Conservation (phyloP, 2,888 invertebrate species). For the Drosophila cognata region DNA sequence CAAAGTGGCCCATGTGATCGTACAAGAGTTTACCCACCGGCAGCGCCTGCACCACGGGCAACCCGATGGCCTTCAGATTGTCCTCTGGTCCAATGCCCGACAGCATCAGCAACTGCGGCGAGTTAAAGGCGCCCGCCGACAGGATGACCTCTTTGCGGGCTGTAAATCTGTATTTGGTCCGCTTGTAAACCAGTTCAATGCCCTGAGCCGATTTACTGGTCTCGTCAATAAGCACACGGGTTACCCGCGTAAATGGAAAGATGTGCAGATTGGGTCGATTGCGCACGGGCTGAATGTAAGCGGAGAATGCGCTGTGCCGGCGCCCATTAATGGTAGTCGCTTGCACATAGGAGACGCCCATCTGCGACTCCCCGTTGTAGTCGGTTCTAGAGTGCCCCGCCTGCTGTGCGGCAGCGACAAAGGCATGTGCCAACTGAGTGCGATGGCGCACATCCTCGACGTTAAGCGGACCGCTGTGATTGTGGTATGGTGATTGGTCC, state of each 20-base stretch:
- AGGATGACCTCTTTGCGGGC: constrained; percentile 93
- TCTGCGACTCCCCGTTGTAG: constrained; percentile 88
- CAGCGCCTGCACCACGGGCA: constrained; percentile 88
- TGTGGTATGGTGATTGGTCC: constrained; percentile 87
- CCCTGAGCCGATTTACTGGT: constrained; percentile 88
- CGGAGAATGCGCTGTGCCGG: constrained; percentile 88
- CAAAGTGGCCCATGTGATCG: constrained; percentile 86
- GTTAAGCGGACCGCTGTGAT: constrained; percentile 87
- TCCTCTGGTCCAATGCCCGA: constrained; percentile 89
- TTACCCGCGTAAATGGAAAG: constrained; percentile 88
- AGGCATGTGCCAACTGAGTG: constrained; percentile 86
- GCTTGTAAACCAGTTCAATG: constrained; percentile 88
- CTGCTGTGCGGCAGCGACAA: constrained; percentile 87
- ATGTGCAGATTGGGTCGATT: constrained; percentile 88
- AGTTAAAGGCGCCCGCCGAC: constrained; percentile 94
- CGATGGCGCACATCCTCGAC: constrained; percentile 87
- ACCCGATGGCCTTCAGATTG: constrained; percentile 86
- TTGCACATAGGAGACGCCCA: constrained; percentile 89
- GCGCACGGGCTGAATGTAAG: constrained; percentile 87
- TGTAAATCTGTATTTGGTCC: constrained; percentile 83
- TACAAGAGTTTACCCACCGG: constrained; percentile 89
- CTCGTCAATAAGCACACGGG: constrained; percentile 88
- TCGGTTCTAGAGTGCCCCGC: constrained; percentile 88
- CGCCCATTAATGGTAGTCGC: constrained; percentile 87
- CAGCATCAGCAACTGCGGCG: constrained; percentile 95